Conservation (phyloP, 2,797 vertebrate species). For the Gymnothorax reevesii region DNA sequence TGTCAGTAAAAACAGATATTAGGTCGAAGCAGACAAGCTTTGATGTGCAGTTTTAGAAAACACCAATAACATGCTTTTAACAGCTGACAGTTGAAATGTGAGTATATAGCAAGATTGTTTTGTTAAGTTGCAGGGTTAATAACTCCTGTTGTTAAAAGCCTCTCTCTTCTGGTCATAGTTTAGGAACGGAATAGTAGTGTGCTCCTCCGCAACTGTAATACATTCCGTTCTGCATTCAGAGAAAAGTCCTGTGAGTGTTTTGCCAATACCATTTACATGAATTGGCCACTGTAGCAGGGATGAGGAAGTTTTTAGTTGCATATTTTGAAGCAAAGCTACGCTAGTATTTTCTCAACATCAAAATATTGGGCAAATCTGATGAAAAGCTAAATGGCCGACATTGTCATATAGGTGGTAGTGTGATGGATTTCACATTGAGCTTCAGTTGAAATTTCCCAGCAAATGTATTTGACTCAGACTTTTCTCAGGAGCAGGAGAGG, state of each 20-base stretch:
- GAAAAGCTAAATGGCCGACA: background rate
- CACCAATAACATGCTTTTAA: conserved; percentile 55
- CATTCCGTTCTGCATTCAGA: background rate
- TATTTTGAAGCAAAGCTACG: too few species aligned
- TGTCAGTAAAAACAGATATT: conserved; percentile 56
- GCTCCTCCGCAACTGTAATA: background rate
- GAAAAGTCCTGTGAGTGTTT: background rate
- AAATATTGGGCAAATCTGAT: background rate
- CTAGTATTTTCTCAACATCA: background rate
- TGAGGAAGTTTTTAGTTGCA: too few species aligned
- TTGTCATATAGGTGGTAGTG: background rate
- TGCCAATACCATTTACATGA: background rate
- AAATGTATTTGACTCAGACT: background rate
- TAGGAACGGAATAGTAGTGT: background rate
- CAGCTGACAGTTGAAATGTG: conserved; percentile 39
- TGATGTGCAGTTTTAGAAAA: conserved; percentile 52
- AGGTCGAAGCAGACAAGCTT: conserved; percentile 65
- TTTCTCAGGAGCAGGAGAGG: background rate
- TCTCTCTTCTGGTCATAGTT: background rate
- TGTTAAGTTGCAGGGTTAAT: conserved; percentile 10
- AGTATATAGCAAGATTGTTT: background rate
- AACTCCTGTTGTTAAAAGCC: conserved; percentile 9
- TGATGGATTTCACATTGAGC: background rate
- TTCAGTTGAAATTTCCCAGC: background rate
- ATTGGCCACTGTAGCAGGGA: background rate